phyloP scores from a whole-genome alignment of 2,888 invertebrate species.

The Idaea biselata region DNA sequence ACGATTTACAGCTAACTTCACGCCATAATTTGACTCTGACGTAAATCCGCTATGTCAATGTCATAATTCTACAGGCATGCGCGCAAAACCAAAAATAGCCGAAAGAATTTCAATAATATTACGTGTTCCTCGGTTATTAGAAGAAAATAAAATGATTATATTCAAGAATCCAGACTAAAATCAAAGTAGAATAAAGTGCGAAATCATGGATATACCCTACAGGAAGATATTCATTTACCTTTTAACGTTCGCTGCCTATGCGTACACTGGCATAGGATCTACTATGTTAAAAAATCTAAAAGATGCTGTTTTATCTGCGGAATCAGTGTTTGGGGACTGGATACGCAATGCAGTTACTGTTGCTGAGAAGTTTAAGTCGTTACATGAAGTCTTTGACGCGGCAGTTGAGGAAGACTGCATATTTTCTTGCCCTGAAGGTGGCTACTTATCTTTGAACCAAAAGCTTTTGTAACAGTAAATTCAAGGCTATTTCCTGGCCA shows the following conservation, averaged over 20 bases:
- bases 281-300: constrained; percentile 86
- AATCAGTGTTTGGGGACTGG: constrained; percentile 89
- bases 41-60: not conserved
- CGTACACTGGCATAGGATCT: constrained; percentile 90
- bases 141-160: not conserved
- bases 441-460: not conserved
- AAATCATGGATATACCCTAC: constrained; percentile 86
- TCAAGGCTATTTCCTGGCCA: not conserved
- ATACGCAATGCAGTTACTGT: constrained; percentile 87
- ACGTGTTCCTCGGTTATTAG: not conserved
- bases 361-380: constrained; percentile 86
- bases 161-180: not conserved
- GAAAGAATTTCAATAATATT: not conserved
- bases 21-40: not conserved
- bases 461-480: not conserved
- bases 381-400: constrained; percentile 91
- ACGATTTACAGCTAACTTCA: not conserved
- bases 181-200: constrained; percentile 14
- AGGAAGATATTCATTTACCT: constrained; percentile 87
- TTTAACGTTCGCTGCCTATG: constrained; percentile 88
- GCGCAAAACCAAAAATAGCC: not conserved
- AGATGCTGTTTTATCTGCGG: constrained; percentile 90
- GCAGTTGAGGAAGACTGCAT: constrained; percentile 92
- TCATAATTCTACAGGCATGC: not conserved
- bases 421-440: constrained; percentile 88